phyloP scores from a whole-genome alignment of 2,888 invertebrate genomes.

The Alitta virens region DNA sequence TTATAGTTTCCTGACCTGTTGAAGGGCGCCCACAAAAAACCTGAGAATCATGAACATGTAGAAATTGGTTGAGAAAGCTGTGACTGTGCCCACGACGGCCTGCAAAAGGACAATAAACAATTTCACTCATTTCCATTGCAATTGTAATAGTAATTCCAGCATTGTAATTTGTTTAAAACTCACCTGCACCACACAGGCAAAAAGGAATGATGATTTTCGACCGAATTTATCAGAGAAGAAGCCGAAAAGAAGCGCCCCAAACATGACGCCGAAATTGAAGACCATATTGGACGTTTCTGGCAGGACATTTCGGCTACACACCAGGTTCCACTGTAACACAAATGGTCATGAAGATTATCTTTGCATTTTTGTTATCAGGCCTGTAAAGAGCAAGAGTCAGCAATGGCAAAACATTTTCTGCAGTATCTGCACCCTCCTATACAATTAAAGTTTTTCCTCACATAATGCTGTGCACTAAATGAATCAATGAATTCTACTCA shows the following conservation, averaged over 20 bases:
- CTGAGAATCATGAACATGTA: conserved; percentile 28
- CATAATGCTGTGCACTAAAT: no score
- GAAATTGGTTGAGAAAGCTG: conserved; percentile 27
- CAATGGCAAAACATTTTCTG: no score
- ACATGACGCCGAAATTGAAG: conserved; percentile 33
- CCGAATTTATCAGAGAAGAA: conserved; percentile 32
- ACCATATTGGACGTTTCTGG: conserved; percentile 30
- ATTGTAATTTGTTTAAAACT: no score
- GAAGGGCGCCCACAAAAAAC: conserved; percentile 31
- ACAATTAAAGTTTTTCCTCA: no score
- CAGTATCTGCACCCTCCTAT: no score
- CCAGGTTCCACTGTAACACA: conserved; percentile 30
- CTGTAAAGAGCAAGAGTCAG: no score
- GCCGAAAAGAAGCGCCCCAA: conserved; percentile 31
- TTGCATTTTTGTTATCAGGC: no score
- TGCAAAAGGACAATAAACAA: conserved; percentile 19
- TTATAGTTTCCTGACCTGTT: conserved; percentile 32
- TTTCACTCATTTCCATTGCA: conserved; percentile 29
- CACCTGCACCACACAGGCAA: conserved; percentile 11
- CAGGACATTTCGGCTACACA: conserved; percentile 27
- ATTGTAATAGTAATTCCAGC: not conserved
- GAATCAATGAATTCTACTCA: no score
- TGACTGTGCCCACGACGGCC: conserved; percentile 22
- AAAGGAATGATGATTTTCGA: conserved; percentile 28
- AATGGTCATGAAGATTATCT: no score